phyloP scores from a whole-genome alignment of 2,888 invertebrate species.

The Lacanobia wlatinum region DNA sequence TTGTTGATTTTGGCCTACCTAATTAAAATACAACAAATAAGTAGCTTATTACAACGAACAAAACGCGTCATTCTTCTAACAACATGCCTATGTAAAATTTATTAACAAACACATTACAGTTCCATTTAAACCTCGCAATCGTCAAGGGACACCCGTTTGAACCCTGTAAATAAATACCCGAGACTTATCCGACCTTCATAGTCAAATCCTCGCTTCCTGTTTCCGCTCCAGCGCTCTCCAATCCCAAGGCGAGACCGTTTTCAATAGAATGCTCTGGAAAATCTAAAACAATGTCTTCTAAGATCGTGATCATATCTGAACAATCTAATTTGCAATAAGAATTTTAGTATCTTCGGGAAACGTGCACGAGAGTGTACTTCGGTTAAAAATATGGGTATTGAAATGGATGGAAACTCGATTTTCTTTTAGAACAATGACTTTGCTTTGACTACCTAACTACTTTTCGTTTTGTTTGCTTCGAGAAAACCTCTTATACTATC shows the following conservation, averaged over 20 bases:
- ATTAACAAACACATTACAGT: neutral
- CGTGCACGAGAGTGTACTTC: slow-evolving; percentile 27
- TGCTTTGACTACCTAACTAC: neutral
- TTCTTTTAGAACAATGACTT: slow-evolving; percentile 10
- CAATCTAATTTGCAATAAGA: slow-evolving; percentile 58
- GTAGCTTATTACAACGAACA: too few species aligned
- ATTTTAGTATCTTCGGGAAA: slow-evolving; percentile 46
- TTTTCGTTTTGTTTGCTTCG: too few species aligned
- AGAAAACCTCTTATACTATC: too few species aligned
- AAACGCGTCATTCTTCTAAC: neutral
- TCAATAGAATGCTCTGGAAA: slow-evolving; percentile 47
- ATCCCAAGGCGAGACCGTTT: slow-evolving; percentile 34
- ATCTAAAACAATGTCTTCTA: slow-evolving; percentile 54
- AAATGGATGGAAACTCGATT: slow-evolving; percentile 23
- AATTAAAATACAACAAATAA: too few species aligned
- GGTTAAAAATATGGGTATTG: slow-evolving; percentile 28
- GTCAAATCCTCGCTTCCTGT: slow-evolving; percentile 27
- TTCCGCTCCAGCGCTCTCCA: slow-evolving; percentile 25
- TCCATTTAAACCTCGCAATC: neutral
- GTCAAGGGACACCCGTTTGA: slow-evolving; percentile 14
- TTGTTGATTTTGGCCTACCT: too few species aligned
- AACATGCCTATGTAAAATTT: neutral
- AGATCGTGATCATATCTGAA: slow-evolving; percentile 45
- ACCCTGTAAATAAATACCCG: slow-evolving; percentile 10
- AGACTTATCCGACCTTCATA: slow-evolving; percentile 7